Percentiles rank a stretch among this genome's conserved stretches.
Conservation (phyloP, 2,113 vertebrate species). For the Orycteropus afer region DNA sequence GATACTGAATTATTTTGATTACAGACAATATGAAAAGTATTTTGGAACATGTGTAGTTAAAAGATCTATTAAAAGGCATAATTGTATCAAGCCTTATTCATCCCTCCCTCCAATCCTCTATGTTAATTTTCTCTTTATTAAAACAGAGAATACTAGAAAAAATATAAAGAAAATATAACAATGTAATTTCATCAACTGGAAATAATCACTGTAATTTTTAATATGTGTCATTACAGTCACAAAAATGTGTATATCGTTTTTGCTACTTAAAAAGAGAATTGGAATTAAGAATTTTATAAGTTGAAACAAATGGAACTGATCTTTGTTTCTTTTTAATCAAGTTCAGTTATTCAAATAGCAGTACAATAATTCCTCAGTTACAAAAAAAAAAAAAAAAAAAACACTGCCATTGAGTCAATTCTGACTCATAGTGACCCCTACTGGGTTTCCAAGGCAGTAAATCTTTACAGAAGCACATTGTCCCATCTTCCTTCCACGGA, state of each 20-base stretch:
- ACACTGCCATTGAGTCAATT: too few species aligned
- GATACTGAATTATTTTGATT: background rate
- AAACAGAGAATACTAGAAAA: background rate
- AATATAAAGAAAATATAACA: background rate
- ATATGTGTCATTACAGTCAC: background rate
- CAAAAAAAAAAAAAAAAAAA: too few species aligned
- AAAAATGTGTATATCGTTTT: background rate
- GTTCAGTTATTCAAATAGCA: slow-evolving; percentile 4
- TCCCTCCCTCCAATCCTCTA: background rate
- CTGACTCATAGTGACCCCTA: too few species aligned
- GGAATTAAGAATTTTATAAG: background rate
- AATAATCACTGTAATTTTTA: background rate
- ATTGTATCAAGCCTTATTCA: background rate
- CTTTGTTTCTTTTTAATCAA: slow-evolving; percentile 5
- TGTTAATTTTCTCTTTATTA: background rate
- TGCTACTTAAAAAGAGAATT: background rate
- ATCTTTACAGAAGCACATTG: too few species aligned
- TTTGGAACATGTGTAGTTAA: slow-evolving; percentile 16
- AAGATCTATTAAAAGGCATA: background rate
- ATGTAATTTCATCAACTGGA: background rate
- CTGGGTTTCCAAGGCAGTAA: too few species aligned
- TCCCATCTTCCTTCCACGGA: too few species aligned
- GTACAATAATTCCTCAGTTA: too few species aligned
- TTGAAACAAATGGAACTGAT: background rate
- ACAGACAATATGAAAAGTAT: background rate